Conservation (phyloP, 2,888 invertebrate species). For the Incurvaria masculella region DNA sequence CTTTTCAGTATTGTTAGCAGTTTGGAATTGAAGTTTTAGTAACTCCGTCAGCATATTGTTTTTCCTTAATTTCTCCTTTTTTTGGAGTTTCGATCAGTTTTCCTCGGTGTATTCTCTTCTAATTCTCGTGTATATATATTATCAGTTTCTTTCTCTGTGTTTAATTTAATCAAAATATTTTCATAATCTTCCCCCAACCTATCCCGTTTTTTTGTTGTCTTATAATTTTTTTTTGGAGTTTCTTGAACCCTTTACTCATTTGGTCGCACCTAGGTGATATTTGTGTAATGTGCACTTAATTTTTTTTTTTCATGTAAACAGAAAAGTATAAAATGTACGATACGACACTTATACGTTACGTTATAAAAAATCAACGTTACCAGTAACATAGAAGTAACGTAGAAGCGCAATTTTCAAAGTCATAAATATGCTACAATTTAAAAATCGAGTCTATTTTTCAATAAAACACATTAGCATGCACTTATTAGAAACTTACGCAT, state of each 20-base stretch:
- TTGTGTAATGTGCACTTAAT: not conserved
- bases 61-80: slow-evolving; percentile 5
- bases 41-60: slow-evolving; percentile 4
- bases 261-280: not conserved
- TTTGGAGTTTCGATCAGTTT: slow-evolving; percentile 5
- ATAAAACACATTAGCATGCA: not conserved
- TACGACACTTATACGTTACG: not conserved
- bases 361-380: not conserved
- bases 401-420: not conserved
- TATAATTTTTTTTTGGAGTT: slow-evolving; percentile 8
- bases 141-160: slow-evolving; percentile 3
- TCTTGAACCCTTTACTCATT: slow-evolving; percentile 7
- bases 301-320: not conserved
- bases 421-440: not conserved
- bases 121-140: not conserved
- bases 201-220: slow-evolving; percentile 8
- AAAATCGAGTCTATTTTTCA: not conserved
- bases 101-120: slow-evolving; percentile 1
- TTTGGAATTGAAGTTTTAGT: slow-evolving; percentile 1
- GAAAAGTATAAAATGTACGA: not conserved
- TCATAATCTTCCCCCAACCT: slow-evolving; percentile 7
- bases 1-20: slow-evolving; percentile 5
- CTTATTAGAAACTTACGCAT: not conserved
- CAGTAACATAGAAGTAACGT: slow-evolving; percentile 1
- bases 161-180: slow-evolving; percentile 7